Evolutionary conservation across 2,113 vertebrate genomes (phyloP), one percentile per base, ranked within the genome.

Genomic region (Cariama cristata): DNA sequence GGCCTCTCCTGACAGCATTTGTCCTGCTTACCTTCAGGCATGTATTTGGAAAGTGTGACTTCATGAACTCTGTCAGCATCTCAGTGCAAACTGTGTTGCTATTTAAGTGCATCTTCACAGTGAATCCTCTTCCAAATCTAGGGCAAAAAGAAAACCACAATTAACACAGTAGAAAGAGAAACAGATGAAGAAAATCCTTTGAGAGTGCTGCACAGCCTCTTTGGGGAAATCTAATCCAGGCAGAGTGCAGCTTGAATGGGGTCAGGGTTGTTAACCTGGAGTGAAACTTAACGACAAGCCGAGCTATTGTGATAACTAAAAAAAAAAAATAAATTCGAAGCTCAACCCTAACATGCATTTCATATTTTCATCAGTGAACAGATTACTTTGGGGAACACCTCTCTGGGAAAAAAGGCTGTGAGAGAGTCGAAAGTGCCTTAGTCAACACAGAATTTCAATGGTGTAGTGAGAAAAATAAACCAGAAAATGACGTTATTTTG

Each of bases 51-150:
- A 99, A 99, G 85, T 98, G 98, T 56, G 95, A 92, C 94, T 99
- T 98, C 99, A 99, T 99, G 98, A 99, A 99, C 40, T 91, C 93
- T n/a, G 99, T 99, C 97, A 99, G 98, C 23, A 64, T 92, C 72
- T 99, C 98, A 49, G 98, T 98, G 80, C 97, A 97, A 72, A 97
- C 98, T 64, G 96, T 97, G 85, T 97, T 98, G 92, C 97, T 97
- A 12, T 98, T 98, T 98, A 99, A 98, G 96, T 99, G 99, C 99
- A 99, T 99, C 97, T 99, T 99, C 97, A 99, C 99, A n/a, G 99
- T 99, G 98, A 99, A 99, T 89, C 99, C 99, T 69, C 98, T 99
- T 96, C 99, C 99, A 92, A 99, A 99, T 97, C 99, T 99, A 88
- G 28, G 24, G 66, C 44, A 1, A 32, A 94, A 91, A 92, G 66